These are phyloP conservation scores for Chaetops frenatus DNA, from an alignment of 2,113 vertebrate species.

Conservation along the genomic window DNA sequence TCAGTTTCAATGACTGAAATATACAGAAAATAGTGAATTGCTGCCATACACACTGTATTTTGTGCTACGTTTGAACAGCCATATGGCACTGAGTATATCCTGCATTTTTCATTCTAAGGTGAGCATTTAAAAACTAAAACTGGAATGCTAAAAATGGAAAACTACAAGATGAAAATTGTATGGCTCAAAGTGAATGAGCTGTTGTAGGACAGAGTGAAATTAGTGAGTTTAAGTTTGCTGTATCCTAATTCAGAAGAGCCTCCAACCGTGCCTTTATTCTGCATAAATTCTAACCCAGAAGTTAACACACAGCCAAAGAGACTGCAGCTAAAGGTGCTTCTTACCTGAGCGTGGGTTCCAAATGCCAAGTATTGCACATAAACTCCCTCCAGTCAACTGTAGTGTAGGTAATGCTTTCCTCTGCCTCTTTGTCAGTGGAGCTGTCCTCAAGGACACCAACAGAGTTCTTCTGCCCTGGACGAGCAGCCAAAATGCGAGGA, in stretches of 20 bases:
- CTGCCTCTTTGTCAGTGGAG: constrained; percentile 79
- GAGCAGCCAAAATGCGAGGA: constrained; percentile 83
- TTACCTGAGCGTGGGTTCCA: constrained; percentile 95
- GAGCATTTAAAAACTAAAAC: not conserved
- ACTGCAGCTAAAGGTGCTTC: not conserved
- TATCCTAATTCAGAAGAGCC: not conserved
- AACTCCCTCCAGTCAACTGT: constrained; percentile 99
- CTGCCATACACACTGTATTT: not conserved
- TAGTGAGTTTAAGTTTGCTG: not conserved
- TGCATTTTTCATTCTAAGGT: not conserved
- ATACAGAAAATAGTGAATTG: not conserved
- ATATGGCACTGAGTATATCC: not conserved
- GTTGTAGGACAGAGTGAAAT: not conserved
- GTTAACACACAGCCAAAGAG: not conserved
- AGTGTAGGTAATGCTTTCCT: constrained; percentile 87
- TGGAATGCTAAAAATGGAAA: not conserved
- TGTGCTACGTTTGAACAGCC: not conserved
- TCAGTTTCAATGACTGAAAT: not conserved
- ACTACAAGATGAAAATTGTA: not conserved
- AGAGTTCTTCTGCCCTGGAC: constrained; percentile 91
- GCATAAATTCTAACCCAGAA: not conserved
- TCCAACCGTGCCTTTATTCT: not conserved
- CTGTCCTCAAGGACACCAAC: constrained; percentile 80
- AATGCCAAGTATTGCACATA: constrained; percentile 98
- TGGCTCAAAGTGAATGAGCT: not conserved